Evolutionary conservation across 2,888 invertebrate species (phyloP), one percentile per base, ranked within the genome.

Genomic region (Uropetala carovei): DNA sequence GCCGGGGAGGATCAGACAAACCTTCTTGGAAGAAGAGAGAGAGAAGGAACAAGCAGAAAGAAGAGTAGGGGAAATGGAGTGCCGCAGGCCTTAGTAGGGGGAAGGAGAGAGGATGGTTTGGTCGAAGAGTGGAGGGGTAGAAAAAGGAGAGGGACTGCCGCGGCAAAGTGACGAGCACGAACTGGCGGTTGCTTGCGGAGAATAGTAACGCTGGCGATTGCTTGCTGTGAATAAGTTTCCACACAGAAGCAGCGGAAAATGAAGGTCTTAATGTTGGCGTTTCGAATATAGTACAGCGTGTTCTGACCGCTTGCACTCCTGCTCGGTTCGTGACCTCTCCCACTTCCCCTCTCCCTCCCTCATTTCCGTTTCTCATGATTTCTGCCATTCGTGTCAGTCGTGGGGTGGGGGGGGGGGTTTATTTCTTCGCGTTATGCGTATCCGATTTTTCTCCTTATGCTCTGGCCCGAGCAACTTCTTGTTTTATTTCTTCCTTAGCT

Each of bases 231-330:
- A 64, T 9, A n/a, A 64, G 60, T 56, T 64, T 64, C 60, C 64
- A 89, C 86, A 86, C 64, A 89, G 64, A 64, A 64, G 64, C 86
- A 86, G 43, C 64, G 89, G 89, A 89, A 89, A 89, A 89, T 16
- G 89, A 89, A 89, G 89, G 89, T 89, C 89, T 89, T 89, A 64
- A 89, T 89, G 89, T 89, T 89, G 89, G 89, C 89, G 60, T 89
- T 89, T 64, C 89, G 89, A 89, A 89, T 89, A 89, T 89, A 89
- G 89, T 89, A 89, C 89, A 89, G 89, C 89, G 89, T 89, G 89
- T 89, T 89, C 64, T 68, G 64, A 89, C 89, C 89, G 89, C 89
- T 89, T 89, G 89, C 89, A 89, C n/a, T 89, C 89, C 64, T 89
- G 89, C 89, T 89, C 89, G 89, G 89, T 89, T 89, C 89, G 64